Percentiles rank a stretch among this genome's conserved stretches.
phyloP scores from a whole-genome alignment of 2,888 invertebrate genomes.

The Prostheceraeus crozeri region DNA sequence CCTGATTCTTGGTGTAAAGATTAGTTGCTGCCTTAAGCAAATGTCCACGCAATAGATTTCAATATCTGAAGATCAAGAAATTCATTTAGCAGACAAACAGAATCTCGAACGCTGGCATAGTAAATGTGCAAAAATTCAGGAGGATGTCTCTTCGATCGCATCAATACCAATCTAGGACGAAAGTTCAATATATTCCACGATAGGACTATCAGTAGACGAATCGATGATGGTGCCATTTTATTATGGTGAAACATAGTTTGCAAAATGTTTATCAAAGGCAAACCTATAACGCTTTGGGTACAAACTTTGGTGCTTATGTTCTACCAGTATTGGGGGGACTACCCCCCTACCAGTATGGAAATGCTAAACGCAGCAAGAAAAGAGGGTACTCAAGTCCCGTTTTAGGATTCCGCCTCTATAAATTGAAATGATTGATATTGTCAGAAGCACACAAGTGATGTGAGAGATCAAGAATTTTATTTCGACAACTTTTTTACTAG shows the following conservation, averaged over 20 bases:
- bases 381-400: background rate
- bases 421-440: constrained; percentile 10
- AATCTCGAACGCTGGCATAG: background rate
- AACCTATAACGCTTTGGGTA: constrained; percentile 38
- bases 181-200: too few species aligned
- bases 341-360: too few species aligned
- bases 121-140: constrained; percentile 16
- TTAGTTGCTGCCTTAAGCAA: background rate
- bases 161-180: too few species aligned
- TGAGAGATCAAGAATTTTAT: background rate
- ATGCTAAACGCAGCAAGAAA: too few species aligned
- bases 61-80: background rate
- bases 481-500: constrained; percentile 28
- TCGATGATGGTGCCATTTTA: constrained; percentile 37
- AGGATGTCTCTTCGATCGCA: too few species aligned
- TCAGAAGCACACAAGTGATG: constrained; percentile 16
- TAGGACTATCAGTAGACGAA: constrained; percentile 28
- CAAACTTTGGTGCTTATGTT: constrained; percentile 11
- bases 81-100: constrained; percentile 25
- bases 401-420: constrained; percentile 6
- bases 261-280: constrained; percentile 36
- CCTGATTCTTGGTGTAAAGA: constrained; percentile 14
- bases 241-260: constrained; percentile 31
- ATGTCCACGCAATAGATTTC: too few species aligned
- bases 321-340: too few species aligned